These are phyloP conservation scores for Nematostella vectensis DNA, from an alignment of 92 coral and sea anemone genomes.

Conservation along the genomic window DNA sequence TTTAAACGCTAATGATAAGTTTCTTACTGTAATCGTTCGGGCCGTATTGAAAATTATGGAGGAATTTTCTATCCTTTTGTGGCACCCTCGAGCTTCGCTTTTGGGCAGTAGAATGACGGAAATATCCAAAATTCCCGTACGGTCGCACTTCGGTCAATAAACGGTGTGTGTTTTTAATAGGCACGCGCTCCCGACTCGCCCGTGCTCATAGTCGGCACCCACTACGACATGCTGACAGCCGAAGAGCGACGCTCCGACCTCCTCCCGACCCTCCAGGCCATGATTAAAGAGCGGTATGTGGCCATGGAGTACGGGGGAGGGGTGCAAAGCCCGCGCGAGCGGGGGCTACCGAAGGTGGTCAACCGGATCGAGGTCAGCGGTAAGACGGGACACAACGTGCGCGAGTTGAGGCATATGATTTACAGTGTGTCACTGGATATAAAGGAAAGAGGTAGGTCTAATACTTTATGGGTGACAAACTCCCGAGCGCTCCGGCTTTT, in stretches of 20 bases:
- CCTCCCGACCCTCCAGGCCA: constrained; percentile 50
- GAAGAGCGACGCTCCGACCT: constrained; percentile 55
- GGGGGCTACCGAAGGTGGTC: constrained; percentile 89
- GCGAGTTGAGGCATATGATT: constrained; percentile 77
- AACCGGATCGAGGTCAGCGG: constrained; percentile 90
- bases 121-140: too few species aligned
- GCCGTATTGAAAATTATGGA: too few species aligned
- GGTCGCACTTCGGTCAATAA: too few species aligned
- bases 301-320: constrained; percentile 85
- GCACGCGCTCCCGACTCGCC: constrained; percentile 98
- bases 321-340: constrained; percentile 78
- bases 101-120: too few species aligned
- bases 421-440: constrained; percentile 82
- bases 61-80: too few species aligned
- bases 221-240: constrained; percentile 65
- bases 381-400: constrained; percentile 71
- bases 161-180: constrained; percentile 21
- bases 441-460: constrained; percentile 71
- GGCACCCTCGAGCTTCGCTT: too few species aligned
- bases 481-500: neutral
- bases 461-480: neutral
- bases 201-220: constrained; percentile 89
- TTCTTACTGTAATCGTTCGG: too few species aligned
- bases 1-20: too few species aligned
- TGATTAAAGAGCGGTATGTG: constrained; percentile 78